These are phyloP conservation scores for Phrixothrix hirtus DNA, from an alignment of 2,888 invertebrate species.

Conservation along the genomic window DNA sequence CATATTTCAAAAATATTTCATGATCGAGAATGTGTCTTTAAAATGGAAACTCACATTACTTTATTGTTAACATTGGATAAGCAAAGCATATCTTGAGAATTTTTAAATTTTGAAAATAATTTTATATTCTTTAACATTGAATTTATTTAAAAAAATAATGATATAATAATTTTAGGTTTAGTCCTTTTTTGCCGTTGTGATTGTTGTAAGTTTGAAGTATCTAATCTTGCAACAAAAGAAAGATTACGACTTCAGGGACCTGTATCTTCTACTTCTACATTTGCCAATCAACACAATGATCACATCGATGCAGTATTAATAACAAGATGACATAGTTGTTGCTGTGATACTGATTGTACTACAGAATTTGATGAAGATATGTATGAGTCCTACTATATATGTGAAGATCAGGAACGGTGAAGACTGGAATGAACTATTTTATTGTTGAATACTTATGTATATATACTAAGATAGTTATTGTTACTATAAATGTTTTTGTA, in stretches of 20 bases:
- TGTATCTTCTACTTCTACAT: slow-evolving; percentile 38
- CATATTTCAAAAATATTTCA: no score
- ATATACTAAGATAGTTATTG: no score
- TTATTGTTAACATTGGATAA: no score
- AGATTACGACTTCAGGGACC: slow-evolving; percentile 58
- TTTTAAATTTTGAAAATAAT: no score
- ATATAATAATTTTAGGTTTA: slow-evolving; percentile 43
- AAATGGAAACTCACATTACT: no score
- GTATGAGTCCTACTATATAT: slow-evolving; percentile 21
- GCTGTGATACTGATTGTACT: slow-evolving; percentile 46
- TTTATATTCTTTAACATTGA: no score
- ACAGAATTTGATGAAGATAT: slow-evolving; percentile 45
- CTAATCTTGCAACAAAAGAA: slow-evolving; percentile 35
- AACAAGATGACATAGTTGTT: slow-evolving; percentile 60
- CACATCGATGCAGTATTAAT: slow-evolving; percentile 63
- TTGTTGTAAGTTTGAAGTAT: slow-evolving; percentile 51
- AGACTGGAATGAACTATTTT: background rate
- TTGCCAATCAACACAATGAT: slow-evolving; percentile 50
- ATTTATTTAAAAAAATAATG: no score
- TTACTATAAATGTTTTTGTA: no score
- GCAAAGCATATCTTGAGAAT: no score
- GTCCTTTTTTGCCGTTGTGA: slow-evolving; percentile 53
- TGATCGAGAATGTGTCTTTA: no score
- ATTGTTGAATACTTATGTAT: no score
- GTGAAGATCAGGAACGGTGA: slow-evolving; percentile 13